Base-by-base conservation (phyloP, 2,113 vertebrate species). In the Laticauda laticaudata region DNA sequence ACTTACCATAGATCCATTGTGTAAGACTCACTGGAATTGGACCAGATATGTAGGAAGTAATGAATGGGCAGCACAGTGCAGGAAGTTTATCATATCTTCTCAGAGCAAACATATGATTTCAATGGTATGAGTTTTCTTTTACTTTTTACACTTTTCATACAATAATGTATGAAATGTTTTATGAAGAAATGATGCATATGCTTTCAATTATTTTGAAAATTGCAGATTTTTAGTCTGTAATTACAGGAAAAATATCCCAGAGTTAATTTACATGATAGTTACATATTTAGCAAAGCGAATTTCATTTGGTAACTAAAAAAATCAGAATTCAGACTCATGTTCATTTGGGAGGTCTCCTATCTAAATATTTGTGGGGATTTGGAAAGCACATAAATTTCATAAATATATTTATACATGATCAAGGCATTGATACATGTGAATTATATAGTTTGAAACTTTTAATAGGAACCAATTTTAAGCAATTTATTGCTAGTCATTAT, bases 131-230 rank as follows among this genome's bases (percentile, higher is more conserved):
- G 93, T 94, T 93, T 94, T 21, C 94, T 96, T 69, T 75, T 51
- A 9, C 48, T 34, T 75, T 75, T 64, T 59, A 39, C 69, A 34
- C 15, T 39, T 20, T 75, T 75, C 69, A 75, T 18, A 69, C 5
- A 6, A 94, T 93, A 95, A 92, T 95, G 92, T 97, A 93, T 53
- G 51, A 53, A 53, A 55, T 64, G 94, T 95, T 95, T 92, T 88
- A 90, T 92, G 85, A 97, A 95, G 94, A 39, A 91, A 92, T 95
- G 95, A 93, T 86, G 95, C 92, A 95, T 91, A 56, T 1, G 0
- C 95, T 96, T 96, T 97, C 96, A 97, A 96, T 97, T 96, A 97
- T 95, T 97, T 97, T 96, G 93, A 96, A 98, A 97, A 97, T 96
- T 96, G 96, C 94, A 96, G 94, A 97, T 96, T 97, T 97, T 97